Evolutionary conservation across 2,113 vertebrate genomes (phyloP), one percentile per base, ranked within the genome.

Genomic region (Noctilio leporinus): DNA sequence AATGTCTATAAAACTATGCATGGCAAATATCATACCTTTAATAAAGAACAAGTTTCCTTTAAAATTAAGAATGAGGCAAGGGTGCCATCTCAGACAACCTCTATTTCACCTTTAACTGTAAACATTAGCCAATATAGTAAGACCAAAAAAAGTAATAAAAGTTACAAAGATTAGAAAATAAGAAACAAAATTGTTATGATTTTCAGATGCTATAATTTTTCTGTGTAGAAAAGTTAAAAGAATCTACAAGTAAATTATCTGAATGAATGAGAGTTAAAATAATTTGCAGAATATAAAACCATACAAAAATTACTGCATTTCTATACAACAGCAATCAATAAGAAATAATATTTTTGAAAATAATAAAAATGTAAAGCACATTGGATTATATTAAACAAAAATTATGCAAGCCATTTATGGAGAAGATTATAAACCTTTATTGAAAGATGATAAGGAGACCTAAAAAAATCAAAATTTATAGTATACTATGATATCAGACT

Each of bases 141-240:
- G 38, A 92, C 7, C 70, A 75, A 75, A 77, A 94, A 93, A 95
- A 92, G 28, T 92, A 57, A 87, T 51, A 28, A 81, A 89, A 86
- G 45, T 19, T 77, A 59, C 17, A 91, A 77, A 81, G 15, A 72
- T 40, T 91, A 55, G 10, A 64, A 91, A 93, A 86, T 55, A 95
- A 88, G 47, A 94, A 81, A 94, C 9, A 72, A 47, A 95, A 82
- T 7, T 57, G 22, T 77, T 19, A 83, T 72, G 93, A 88, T 90
- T 96, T 92, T 22, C 17, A 89, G 73, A 53, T 65, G 40, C 57
- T 33, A 82, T 7, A 49, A 73, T 92, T 81, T 92, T 89, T 89
- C 49, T 94, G 33, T 67, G 35, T 57, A 45, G 78, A 91, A 81
- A 95, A 77, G 62, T 17, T 86, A 69, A 85, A 80, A 94, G 5